Percentiles rank a stretch among this genome's conserved stretches.
Conservation (phyloP, 2,113 vertebrate genomes). For the Calyptommatus sinebrachiatus region DNA sequence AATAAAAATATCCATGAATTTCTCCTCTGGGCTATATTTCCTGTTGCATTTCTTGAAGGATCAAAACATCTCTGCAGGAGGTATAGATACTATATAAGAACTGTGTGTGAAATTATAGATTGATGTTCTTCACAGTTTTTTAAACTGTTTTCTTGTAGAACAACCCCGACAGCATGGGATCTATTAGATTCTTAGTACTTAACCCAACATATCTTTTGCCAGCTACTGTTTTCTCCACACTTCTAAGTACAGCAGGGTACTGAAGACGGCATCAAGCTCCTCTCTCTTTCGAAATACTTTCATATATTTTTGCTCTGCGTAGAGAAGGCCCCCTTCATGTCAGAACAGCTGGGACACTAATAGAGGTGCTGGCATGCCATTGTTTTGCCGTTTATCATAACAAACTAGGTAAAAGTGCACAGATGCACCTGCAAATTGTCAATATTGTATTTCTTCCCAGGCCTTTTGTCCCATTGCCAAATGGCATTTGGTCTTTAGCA, state of each 20-base stretch:
- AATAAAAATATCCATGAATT: too few relatives aligned
- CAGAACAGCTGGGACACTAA: neutral
- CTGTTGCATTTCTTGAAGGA: too few relatives aligned
- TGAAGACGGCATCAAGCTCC: neutral
- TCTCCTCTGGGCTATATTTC: too few relatives aligned
- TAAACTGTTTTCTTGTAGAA: neutral
- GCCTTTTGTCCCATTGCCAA: conserved; percentile 1
- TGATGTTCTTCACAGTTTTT: neutral
- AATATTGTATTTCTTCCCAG: neutral
- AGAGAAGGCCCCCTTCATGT: neutral
- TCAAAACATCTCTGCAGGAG: neutral
- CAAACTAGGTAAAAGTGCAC: neutral
- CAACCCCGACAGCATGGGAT: neutral
- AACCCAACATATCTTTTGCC: neutral
- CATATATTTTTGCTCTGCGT: neutral
- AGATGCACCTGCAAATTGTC: neutral
- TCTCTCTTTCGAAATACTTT: neutral
- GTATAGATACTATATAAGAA: neutral
- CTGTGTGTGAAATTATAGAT: neutral
- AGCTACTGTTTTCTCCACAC: neutral
- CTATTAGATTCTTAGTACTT: neutral
- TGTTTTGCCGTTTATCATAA: neutral
- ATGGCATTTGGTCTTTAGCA: neutral
- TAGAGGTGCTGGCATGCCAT: neutral
- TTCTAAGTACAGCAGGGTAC: neutral